Percentiles rank a stretch among this genome's conserved stretches.
Conservation (phyloP, 2,113 vertebrate genomes). For the Todiramphus saurophagus region DNA sequence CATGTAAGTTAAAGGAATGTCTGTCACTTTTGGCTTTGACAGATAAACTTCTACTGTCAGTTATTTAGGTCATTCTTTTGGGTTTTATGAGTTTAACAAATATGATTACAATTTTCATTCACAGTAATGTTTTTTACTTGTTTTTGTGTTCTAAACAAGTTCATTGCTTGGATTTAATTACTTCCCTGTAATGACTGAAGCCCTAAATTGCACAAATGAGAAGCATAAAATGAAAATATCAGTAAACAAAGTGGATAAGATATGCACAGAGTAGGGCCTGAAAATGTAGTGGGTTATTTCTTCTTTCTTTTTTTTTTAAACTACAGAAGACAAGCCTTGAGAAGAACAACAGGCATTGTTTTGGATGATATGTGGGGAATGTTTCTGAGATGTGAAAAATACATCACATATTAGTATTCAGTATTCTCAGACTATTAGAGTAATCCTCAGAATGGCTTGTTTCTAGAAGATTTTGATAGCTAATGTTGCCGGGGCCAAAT, state of each 20-base stretch:
- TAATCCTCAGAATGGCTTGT: not conserved
- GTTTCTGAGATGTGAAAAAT: not conserved
- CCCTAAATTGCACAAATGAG: not conserved
- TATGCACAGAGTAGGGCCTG: not conserved
- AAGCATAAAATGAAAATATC: not conserved
- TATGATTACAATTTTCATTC: not conserved
- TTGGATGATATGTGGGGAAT: not conserved
- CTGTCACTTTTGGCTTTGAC: not conserved
- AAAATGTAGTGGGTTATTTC: not conserved
- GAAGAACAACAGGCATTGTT: not conserved
- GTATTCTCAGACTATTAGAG: not conserved
- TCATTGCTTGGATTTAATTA: not conserved
- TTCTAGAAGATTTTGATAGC: not conserved
- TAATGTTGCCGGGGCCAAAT: not conserved
- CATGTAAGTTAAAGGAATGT: not conserved
- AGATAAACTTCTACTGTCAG: not conserved
- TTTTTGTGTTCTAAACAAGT: not conserved
- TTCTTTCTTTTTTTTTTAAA: not conserved
- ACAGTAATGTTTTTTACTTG: not conserved
- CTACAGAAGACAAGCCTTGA: not conserved
- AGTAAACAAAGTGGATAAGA: not conserved
- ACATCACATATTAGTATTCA: not conserved
- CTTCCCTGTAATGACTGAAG: not conserved
- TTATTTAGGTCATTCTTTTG: not conserved
- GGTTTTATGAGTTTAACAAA: not conserved